These are phyloP conservation scores for Garrulus glandarius DNA, from an alignment of 2,797 vertebrate species.

Conservation along the genomic window DNA sequence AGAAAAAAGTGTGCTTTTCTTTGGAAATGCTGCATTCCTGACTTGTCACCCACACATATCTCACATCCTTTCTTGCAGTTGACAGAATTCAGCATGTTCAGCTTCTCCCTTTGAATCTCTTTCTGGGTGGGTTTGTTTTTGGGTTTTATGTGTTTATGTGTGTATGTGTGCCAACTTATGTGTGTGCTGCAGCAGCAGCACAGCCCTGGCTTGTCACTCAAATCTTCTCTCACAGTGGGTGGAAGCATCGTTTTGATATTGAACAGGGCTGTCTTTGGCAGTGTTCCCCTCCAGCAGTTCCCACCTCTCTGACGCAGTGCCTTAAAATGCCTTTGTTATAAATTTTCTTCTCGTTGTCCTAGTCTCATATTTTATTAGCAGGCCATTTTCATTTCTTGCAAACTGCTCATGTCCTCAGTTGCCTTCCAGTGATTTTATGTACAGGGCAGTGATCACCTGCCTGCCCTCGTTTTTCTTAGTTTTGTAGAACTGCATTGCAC, in stretches of 20 bases:
- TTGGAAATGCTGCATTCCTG: background rate
- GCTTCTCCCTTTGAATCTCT: background rate
- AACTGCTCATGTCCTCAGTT: background rate
- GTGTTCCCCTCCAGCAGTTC: background rate
- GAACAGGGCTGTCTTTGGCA: slow-evolving; percentile 19
- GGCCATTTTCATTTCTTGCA: background rate
- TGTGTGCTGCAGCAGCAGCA: background rate
- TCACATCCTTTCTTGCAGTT: slow-evolving; percentile 18
- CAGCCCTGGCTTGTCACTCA: slow-evolving; percentile 17
- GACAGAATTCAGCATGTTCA: slow-evolving; percentile 29
- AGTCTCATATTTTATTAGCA: background rate
- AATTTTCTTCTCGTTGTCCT: background rate
- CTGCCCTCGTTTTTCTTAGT: background rate
- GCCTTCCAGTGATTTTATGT: background rate
- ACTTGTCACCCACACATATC: slow-evolving; percentile 2
- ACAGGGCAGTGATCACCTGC: background rate
- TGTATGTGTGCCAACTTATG: background rate
- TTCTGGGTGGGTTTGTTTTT: slow-evolving; percentile 1
- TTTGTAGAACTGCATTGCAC: background rate
- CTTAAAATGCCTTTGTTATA: slow-evolving; percentile 6
- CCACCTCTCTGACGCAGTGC: slow-evolving; percentile 26
- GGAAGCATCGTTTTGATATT: background rate
- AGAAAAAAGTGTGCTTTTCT: background rate
- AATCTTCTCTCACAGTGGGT: background rate
- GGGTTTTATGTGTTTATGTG: background rate